Evolutionary conservation across 2,113 vertebrate genomes (phyloP), one percentile per base, ranked within the genome.

Genomic region (Papio anubis): DNA sequence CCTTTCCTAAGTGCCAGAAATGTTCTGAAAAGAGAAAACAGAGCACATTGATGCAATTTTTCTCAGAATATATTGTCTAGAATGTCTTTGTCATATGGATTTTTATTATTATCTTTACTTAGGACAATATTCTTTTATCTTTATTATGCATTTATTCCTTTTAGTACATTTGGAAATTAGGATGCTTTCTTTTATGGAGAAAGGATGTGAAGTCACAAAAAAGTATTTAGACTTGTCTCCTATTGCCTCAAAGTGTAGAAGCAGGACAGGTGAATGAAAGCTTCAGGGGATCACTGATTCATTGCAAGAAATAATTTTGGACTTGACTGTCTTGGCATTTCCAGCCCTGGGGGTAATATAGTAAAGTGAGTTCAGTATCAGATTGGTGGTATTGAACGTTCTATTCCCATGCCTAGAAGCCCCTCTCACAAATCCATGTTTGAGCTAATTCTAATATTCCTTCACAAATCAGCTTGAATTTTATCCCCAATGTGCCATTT

Each of bases 111-210:
- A 92, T 88, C 18, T 90, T 87, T 90, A 78, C 12, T 82, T 90
- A 88, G 64, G 57, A 68, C 43, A 89, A n/a, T 86, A 90, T 81
- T 86, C 82, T 92, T 96, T 89, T 61, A 94, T 70, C 5, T 97
- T 92, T 81, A 73, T 68, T 93, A 73, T 23, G 4, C 48, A 64
- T 52, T 68, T 90, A 90, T 96, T 95, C 23, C 64, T 90, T 95
- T 90, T 32, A 80, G 64, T 80, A 82, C n/a, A 81, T 76, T 93
- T 94, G 70, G 23, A 83, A 93, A 50, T 85, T 72, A 25, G 52
- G 5, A 20, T 76, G 59, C 32, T 75, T 90, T 91, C 10, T 95
- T 94, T 91, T 93, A 66, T 73, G 17, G 38, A 88, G 35, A 94
- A 30, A 96, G 30, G 12, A 70, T 87, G 30, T 87, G 25, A 97